Percentiles rank a stretch among this genome's conserved stretches.
These are phyloP conservation scores for Cirrhinus molitorella DNA, from an alignment of 2,797 vertebrate species.

Conservation along the genomic window DNA sequence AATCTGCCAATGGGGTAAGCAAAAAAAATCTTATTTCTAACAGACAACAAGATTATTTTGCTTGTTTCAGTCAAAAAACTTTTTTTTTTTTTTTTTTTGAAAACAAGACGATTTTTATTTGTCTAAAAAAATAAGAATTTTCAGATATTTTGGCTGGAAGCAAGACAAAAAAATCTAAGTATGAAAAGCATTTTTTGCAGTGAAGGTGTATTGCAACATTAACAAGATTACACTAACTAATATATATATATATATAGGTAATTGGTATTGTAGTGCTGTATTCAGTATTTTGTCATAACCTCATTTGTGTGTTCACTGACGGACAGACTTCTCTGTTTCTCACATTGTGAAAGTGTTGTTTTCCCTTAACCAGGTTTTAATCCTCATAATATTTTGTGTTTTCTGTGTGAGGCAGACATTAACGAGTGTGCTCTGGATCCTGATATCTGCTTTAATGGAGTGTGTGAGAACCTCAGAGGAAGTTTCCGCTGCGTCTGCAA, in stretches of 20 bases:
- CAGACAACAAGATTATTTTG: no score
- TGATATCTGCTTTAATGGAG: conserved; percentile 79
- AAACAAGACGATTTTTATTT: no score
- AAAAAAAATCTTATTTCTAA: no score
- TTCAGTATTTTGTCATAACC: background rate
- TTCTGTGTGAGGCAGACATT: conserved; percentile 71
- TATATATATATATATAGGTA: no score
- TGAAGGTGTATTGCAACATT: background rate
- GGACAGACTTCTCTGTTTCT: background rate
- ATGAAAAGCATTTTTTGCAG: no score
- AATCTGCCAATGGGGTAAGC: no score
- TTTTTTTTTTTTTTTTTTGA: no score
- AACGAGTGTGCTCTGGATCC: conserved; percentile 82
- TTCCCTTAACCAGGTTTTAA: background rate
- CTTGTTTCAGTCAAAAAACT: no score
- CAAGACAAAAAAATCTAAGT: no score
- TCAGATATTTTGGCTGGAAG: no score
- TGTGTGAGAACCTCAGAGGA: conserved; percentile 81
- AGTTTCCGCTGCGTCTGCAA: conserved; percentile 80
- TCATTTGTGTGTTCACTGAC: background rate
- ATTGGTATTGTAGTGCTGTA: no score
- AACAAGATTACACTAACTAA: background rate
- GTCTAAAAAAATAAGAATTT: no score
- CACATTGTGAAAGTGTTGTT: background rate
- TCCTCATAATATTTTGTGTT: background rate